Evolutionary conservation across 1,140 invertebrate genomes (phyloP).

Genomic region (Cardiocondyla obscurior): DNA sequence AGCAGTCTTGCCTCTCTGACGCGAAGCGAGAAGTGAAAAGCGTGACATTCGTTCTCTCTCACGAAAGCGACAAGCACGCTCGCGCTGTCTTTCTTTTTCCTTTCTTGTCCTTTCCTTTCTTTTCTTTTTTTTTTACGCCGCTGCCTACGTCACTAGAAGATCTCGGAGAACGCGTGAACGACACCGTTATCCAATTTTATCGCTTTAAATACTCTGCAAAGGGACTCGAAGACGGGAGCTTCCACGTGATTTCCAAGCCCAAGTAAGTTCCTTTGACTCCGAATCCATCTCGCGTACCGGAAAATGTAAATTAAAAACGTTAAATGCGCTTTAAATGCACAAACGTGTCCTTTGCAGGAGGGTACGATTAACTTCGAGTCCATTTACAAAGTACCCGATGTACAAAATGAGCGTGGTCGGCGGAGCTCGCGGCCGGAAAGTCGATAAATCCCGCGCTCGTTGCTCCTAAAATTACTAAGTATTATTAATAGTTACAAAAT

Average conservation of each 20-base stretch:
- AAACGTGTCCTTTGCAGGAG: neutral
- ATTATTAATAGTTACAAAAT: conserved; percentile 31
- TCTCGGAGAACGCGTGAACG: neutral
- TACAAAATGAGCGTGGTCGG: conserved; percentile 1
- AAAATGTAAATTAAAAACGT: neutral
- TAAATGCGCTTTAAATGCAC: neutral
- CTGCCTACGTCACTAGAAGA: neutral
- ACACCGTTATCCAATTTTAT: conserved; percentile 6
- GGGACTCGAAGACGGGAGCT: neutral
- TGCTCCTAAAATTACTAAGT: neutral
- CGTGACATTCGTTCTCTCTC: conserved; percentile 65
- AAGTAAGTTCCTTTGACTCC: neutral
- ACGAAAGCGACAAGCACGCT: conserved; percentile 49
- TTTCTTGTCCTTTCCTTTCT: neutral
- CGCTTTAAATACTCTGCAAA: conserved; percentile 17
- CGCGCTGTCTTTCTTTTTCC: conserved; percentile 5
- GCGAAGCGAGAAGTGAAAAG: conserved; percentile 43
- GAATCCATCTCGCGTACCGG: neutral
- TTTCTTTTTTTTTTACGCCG: neutral
- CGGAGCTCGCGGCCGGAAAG: conserved; percentile 22
- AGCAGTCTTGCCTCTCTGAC: conserved; percentile 22
- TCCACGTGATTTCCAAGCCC: neutral
- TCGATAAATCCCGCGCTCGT: neutral
- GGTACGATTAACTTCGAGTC: neutral
- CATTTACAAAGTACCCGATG: neutral